phyloP scores from a whole-genome alignment of 53 echinoderm and acorn worm species.

The Pentamera pediparva region DNA sequence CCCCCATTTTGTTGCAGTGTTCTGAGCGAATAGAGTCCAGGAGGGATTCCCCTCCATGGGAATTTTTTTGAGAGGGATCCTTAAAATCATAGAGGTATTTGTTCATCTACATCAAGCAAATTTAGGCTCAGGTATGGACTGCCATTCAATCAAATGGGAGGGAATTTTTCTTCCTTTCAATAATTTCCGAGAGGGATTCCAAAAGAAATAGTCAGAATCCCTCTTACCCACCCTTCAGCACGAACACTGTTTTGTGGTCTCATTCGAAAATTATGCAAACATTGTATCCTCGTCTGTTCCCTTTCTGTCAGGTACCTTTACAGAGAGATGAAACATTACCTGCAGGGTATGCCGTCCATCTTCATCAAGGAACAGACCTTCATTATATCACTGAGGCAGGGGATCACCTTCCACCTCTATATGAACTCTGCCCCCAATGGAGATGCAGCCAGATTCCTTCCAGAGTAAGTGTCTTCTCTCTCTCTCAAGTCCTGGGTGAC shows the following conservation, averaged over 20 bases:
- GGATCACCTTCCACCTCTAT: conserved; percentile 80
- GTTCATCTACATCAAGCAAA: too few relatives aligned
- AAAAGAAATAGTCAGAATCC: too few relatives aligned
- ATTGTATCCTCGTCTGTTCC: not conserved
- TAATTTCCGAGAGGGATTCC: too few relatives aligned
- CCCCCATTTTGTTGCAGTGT: too few relatives aligned
- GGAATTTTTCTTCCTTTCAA: too few relatives aligned
- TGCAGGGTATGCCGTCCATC: conserved; percentile 28
- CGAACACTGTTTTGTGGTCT: not conserved
- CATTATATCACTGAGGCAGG: conserved; percentile 43
- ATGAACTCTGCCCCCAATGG: conserved; percentile 82
- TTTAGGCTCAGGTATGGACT: too few relatives aligned
- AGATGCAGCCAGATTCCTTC: conserved; percentile 64
- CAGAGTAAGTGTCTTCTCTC: conserved; percentile 27
- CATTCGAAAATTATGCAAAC: not conserved
- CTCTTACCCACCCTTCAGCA: too few relatives aligned
- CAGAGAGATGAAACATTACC: conserved; percentile 30
- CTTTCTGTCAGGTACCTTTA: conserved; percentile 5
- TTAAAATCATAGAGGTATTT: too few relatives aligned
- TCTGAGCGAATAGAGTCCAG: too few relatives aligned
- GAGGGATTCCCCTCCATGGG: too few relatives aligned
- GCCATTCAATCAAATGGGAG: too few relatives aligned
- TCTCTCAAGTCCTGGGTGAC: not conserved
- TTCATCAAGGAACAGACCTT: conserved; percentile 45
- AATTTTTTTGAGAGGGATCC: too few relatives aligned